Base-by-base conservation (phyloP, 2,888 invertebrate species). In the Chrysomela aeneicollis region DNA sequence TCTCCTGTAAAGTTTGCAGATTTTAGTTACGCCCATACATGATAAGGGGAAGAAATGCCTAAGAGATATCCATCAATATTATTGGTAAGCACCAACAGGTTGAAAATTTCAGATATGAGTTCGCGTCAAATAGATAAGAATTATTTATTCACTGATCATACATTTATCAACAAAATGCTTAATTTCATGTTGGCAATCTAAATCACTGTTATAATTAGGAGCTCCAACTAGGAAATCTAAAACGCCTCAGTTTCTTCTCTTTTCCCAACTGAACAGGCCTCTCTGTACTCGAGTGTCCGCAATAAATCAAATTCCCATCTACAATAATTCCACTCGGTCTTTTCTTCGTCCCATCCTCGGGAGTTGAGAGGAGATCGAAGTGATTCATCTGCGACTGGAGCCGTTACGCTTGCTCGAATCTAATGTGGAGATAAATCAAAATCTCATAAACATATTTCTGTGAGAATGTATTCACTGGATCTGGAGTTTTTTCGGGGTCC, bases 381-480 rank as follows among this genome's bases (percentile, higher is more conserved):
- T 69, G 70, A 73, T 74, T 72, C 71, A 73, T 73, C 71, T 69
- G 73, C 73, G 71, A 71, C 69, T 68, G 68, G 70, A 74, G 67
- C 71, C 68, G 71, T 71, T 72, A 66, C 69, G 71, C 62, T 67
- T 67, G 67, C 72, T 69, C 70, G 74, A 75, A 73, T 73, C 71
- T 73, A 76, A 74, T 74, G 74, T 71, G 73, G 73, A 73, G 73
- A 79, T 78, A 78, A 77, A 79, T 79, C 77, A 77, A 74, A 73
- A 76, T 77, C 76, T 77, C 76, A 77, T 79, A 77, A 77, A 76
- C 76, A 78, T 77, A 78, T 76, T 76, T 75, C 15, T 71, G 69
- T 26, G 62, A 76, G 74, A 74, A 75, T 75, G 76, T 76, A 78
- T 78, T 74, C 76, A 74, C 71, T 71, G 66, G 71, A 68, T 68